These are phyloP conservation scores for Catocala nupta DNA, from an alignment of 2,888 invertebrate genomes.

Conservation along the genomic window DNA sequence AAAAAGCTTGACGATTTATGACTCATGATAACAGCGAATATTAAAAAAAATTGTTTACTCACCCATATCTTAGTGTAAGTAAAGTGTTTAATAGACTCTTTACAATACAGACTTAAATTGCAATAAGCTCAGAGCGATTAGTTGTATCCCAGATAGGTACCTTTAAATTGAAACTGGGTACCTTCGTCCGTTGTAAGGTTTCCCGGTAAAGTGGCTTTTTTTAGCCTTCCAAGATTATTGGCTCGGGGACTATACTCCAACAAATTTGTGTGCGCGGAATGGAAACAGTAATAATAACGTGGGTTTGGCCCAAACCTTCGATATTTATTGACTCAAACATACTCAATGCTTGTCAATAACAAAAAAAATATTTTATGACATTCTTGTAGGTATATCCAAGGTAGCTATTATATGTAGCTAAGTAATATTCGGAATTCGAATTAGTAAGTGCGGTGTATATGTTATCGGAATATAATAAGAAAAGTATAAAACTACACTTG, in stretches of 20 bases:
- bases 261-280: slow-evolving; percentile 3
- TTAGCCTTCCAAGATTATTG: slow-evolving; percentile 1
- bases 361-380: not conserved
- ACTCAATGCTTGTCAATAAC: not conserved
- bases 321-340: not conserved
- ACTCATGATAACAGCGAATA: too few species aligned
- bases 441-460: too few species aligned
- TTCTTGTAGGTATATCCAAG: too few species aligned
- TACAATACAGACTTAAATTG: slow-evolving; percentile 4
- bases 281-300: slow-evolving; percentile 2
- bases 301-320: slow-evolving; percentile 4
- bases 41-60: too few species aligned
- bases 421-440: too few species aligned
- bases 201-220: slow-evolving; percentile 10
- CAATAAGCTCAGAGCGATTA: not conserved
- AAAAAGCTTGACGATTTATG: too few species aligned
- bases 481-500: too few species aligned
- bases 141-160: not conserved
- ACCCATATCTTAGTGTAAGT: too few species aligned
- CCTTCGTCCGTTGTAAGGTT: not conserved
- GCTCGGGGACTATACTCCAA: not conserved
- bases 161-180: slow-evolving; percentile 1
- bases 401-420: too few species aligned
- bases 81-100: slow-evolving; percentile 12
- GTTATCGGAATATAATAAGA: too few species aligned